A percentile compares a stretch with the other conserved stretches of the same genome.
phyloP scores from a whole-genome alignment of 1,140 invertebrate species.

The Drosophila pachea region DNA sequence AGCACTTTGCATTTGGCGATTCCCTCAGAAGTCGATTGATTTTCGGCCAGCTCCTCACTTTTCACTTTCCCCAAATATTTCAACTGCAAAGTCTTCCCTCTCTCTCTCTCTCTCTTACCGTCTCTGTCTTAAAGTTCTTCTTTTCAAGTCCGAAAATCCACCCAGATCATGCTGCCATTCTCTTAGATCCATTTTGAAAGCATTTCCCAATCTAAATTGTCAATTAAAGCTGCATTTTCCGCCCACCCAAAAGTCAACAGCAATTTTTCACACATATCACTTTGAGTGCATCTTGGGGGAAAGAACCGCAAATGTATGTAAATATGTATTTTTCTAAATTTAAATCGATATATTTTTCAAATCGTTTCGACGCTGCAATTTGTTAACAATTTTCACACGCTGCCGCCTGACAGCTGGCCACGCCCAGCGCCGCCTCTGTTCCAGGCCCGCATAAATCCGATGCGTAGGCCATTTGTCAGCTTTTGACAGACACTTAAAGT shows the following conservation, averaged over 20 bases:
- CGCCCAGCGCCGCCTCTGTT: constrained; percentile 6
- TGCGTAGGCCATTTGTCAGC: constrained; percentile 66
- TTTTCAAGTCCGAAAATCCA: too few species aligned
- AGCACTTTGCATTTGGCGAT: too few species aligned
- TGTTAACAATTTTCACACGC: constrained; percentile 75
- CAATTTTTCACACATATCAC: constrained; percentile 71
- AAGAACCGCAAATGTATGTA: constrained; percentile 40
- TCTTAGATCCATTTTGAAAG: constrained; percentile 36
- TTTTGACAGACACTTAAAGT: constrained; percentile 51
- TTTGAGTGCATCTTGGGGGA: constrained; percentile 34
- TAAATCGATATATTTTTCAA: constrained; percentile 58
- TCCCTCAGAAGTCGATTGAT: too few species aligned
- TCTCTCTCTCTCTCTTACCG: too few species aligned
- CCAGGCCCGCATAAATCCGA: constrained; percentile 59
- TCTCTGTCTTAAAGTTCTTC: too few species aligned
- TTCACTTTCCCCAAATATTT: too few species aligned
- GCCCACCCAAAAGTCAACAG: constrained; percentile 47
- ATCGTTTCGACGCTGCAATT: constrained; percentile 72
- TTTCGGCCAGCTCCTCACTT: too few species aligned
- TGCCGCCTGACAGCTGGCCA: constrained; percentile 60
- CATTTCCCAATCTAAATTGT: constrained; percentile 50
- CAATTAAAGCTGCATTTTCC: constrained; percentile 62
- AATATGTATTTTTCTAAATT: constrained; percentile 57
- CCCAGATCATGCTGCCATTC: neutral
- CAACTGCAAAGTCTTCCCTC: too few species aligned